Conservation (phyloP, 2,888 invertebrate species). For the Epistrophe eligans region DNA sequence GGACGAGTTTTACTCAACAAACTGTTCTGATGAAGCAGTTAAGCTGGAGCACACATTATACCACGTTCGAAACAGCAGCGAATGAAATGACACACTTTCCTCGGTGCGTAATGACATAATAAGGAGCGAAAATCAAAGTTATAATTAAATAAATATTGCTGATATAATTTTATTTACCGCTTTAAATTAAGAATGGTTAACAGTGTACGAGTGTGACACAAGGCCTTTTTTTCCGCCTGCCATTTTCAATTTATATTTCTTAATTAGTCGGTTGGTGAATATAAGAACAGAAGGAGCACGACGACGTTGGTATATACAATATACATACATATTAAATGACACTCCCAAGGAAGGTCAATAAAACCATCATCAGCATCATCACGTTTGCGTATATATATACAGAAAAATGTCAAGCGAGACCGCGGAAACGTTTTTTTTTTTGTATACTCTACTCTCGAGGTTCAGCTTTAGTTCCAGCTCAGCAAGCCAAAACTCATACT, state of each 20-base stretch:
- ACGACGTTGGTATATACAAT: too few relatives aligned
- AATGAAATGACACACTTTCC: slow-evolving; percentile 63
- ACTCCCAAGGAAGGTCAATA: slow-evolving; percentile 47
- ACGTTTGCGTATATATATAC: too few relatives aligned
- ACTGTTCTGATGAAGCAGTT: slow-evolving; percentile 30
- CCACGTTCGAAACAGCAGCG: background rate
- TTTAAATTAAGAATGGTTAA: background rate
- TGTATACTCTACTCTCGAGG: slow-evolving; percentile 3
- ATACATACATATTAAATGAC: background rate
- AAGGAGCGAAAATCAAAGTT: slow-evolving; percentile 39
- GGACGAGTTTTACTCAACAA: slow-evolving; percentile 60
- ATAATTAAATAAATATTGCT: slow-evolving; percentile 24
- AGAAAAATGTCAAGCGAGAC: slow-evolving; percentile 24
- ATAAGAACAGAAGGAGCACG: background rate
- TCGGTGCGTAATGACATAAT: slow-evolving; percentile 30
- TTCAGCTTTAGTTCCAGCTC: slow-evolving; percentile 1
- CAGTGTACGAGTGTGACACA: slow-evolving; percentile 12
- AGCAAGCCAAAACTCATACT: slow-evolving; percentile 2
- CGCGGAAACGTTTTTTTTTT: slow-evolving; percentile 39
- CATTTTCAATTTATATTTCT: slow-evolving; percentile 41
- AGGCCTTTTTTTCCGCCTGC: slow-evolving; percentile 46
- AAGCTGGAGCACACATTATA: background rate
- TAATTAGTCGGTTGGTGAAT: slow-evolving; percentile 12
- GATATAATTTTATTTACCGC: background rate
- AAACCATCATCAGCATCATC: slow-evolving; percentile 17